Conservation (phyloP, 2,797 vertebrate species). For the Masticophis lateralis region DNA sequence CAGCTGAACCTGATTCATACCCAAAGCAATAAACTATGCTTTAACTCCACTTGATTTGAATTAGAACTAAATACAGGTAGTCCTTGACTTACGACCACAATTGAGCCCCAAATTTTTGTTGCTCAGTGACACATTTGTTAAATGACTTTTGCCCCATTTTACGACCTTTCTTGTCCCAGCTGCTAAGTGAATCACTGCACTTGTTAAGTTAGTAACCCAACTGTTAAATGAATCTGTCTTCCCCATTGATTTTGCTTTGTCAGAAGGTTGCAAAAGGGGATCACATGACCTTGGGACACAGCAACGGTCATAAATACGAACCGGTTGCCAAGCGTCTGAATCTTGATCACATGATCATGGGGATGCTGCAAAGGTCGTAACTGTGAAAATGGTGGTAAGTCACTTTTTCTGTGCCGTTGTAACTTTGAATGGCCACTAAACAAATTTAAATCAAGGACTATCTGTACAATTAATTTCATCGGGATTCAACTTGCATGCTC, state of each 20-base stretch:
- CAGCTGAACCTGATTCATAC: background rate
- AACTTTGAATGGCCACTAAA: background rate
- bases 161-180: background rate
- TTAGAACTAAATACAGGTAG: background rate
- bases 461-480: background rate
- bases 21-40: background rate
- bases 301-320: background rate
- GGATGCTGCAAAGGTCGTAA: background rate
- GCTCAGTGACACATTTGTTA: background rate
- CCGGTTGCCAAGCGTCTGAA: background rate
- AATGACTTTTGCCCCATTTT: background rate
- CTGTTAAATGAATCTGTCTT: background rate
- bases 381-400: background rate
- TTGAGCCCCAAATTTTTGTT: background rate
- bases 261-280: background rate
- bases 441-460: background rate
- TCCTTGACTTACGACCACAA: background rate
- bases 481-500: background rate
- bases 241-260: background rate
- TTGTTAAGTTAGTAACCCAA: background rate
- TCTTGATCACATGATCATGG: background rate
- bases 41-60: background rate
- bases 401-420: background rate
- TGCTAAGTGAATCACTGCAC: background rate
- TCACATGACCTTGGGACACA: background rate